Conservation (phyloP, 2,797 vertebrate genomes). For the Arrhamphus sclerolepis region DNA sequence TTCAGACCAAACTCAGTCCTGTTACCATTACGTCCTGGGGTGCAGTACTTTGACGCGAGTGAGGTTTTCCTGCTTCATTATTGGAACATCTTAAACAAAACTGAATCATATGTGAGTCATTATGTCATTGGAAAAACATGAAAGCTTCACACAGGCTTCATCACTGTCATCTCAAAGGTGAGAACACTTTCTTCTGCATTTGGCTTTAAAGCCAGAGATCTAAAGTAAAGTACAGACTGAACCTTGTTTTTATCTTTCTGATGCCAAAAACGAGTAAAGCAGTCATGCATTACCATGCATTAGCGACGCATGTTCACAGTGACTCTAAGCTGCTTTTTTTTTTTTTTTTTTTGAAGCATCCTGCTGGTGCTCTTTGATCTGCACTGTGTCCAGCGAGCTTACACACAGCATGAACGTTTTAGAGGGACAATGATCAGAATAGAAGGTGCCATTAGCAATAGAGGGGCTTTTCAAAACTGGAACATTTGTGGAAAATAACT, state of each 20-base stretch:
- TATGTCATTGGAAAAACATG: constrained; percentile 4
- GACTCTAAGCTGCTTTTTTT: background rate
- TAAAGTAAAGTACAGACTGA: background rate
- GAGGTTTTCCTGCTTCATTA: constrained; percentile 20
- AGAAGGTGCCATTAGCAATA: background rate
- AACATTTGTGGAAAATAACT: background rate
- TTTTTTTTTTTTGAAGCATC: background rate
- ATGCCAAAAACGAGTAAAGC: constrained; percentile 6
- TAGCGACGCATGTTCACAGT: constrained; percentile 19
- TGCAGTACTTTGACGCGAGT: background rate
- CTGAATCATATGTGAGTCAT: constrained; percentile 1
- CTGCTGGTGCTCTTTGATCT: constrained; percentile 31
- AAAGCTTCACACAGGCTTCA: background rate
- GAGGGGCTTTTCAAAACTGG: background rate
- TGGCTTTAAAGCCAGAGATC: constrained; percentile 3
- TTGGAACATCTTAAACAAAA: constrained; percentile 29
- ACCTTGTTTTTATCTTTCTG: constrained; percentile 5
- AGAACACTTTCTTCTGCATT: background rate
- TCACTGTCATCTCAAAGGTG: background rate
- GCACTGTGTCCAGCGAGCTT: background rate
- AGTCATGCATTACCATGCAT: constrained; percentile 23
- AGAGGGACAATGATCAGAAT: constrained; percentile 7
- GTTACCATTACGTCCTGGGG: too few relatives aligned
- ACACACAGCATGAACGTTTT: background rate
- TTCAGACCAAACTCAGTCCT: too few relatives aligned